Evolutionary conservation across 2,113 vertebrate species (phyloP).

Genomic region (Strix aluco): DNA sequence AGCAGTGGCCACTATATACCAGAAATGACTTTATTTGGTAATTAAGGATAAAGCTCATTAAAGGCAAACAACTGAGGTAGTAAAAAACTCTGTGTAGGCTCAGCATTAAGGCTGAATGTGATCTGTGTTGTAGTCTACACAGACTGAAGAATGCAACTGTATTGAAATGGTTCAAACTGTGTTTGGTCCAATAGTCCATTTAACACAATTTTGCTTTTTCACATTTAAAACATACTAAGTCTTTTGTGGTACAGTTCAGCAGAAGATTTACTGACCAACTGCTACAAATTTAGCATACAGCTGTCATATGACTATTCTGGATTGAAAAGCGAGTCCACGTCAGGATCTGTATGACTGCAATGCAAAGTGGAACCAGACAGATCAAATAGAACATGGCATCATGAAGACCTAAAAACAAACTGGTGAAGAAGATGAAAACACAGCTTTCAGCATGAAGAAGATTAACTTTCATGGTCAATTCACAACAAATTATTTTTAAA

Average conservation of each 20-base stretch:
- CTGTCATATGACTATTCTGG: slow-evolving; percentile 79
- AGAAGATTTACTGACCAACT: not conserved
- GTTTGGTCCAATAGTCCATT: not conserved
- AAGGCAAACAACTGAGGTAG: not conserved
- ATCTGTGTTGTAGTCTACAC: not conserved
- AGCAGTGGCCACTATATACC: not conserved
- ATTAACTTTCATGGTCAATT: not conserved
- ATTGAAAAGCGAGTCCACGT: slow-evolving; percentile 87
- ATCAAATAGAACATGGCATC: slow-evolving; percentile 86
- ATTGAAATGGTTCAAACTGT: not conserved
- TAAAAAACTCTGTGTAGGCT: not conserved
- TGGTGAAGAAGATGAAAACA: slow-evolving; percentile 49
- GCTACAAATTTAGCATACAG: not conserved
- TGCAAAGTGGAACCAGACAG: slow-evolving; percentile 82
- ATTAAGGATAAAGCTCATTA: not conserved
- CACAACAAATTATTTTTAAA: not conserved
- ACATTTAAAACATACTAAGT: not conserved
- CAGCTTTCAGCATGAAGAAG: not conserved
- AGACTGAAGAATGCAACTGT: not conserved
- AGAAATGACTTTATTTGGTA: not conserved
- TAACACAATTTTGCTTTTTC: not conserved
- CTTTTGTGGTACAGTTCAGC: slow-evolving; percentile 42
- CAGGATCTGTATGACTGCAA: slow-evolving; percentile 79
- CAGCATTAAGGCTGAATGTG: not conserved
- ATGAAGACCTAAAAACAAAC: slow-evolving; percentile 77